Conservation (phyloP, 2,113 vertebrate genomes). For the Nyctibius bracteatus region DNA sequence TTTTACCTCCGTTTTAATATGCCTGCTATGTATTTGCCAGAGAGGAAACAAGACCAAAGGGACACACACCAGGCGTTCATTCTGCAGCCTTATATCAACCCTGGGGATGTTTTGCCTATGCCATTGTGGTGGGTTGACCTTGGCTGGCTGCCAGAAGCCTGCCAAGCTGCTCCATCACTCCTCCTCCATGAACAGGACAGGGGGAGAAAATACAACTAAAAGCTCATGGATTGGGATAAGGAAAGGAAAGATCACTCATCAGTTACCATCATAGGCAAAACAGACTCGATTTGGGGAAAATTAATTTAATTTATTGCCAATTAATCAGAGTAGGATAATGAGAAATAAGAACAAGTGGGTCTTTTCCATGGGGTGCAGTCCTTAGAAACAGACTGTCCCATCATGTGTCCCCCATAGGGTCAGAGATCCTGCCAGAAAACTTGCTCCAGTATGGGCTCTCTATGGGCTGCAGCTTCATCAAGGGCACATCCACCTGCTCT, state of each 20-base stretch:
- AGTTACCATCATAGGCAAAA: neutral
- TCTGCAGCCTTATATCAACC: neutral
- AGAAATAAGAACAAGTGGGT: neutral
- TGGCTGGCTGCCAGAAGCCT: neutral
- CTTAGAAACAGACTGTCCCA: neutral
- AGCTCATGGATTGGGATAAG: neutral
- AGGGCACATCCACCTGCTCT: neutral
- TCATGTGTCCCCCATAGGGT: neutral
- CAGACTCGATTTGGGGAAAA: neutral
- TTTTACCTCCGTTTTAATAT: neutral
- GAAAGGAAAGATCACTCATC: neutral
- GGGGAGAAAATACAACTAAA: neutral
- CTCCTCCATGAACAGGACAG: neutral
- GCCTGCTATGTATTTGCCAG: neutral
- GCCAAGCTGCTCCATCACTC: neutral
- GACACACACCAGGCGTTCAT: accelerated
- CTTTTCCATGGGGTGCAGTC: neutral
- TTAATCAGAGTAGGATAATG: neutral
- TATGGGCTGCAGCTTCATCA: neutral
- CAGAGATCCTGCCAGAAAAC: neutral
- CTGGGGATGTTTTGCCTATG: neutral
- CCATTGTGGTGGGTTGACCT: neutral
- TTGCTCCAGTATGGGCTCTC: accelerated
- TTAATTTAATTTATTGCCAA: neutral
- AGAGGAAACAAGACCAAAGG: neutral